A percentile compares a stretch with the other conserved stretches of the same genome.
These are phyloP conservation scores for Corythoichthys haematopterus DNA, from an alignment of 2,113 vertebrate genomes.

Conservation along the genomic window DNA sequence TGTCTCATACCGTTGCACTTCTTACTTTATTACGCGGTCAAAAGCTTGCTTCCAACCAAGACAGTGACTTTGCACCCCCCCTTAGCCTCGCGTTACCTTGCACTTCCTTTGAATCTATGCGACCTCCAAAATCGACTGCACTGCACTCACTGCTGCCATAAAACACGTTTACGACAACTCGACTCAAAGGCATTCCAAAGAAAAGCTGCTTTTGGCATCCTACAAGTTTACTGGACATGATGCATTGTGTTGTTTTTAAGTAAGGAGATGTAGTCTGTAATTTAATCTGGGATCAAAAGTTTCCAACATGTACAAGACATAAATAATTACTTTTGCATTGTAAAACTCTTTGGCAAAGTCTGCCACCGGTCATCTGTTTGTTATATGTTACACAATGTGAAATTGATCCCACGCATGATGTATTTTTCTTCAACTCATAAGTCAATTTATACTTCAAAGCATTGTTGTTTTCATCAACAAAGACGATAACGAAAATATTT, in stretches of 20 bases:
- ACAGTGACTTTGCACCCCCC: not conserved
- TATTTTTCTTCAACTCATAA: too few relatives aligned
- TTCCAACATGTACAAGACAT: too few relatives aligned
- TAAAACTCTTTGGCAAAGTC: too few relatives aligned
- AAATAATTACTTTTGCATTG: too few relatives aligned
- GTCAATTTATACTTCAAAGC: too few relatives aligned
- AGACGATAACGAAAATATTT: too few relatives aligned
- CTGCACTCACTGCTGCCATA: conserved; percentile 2
- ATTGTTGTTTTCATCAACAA: too few relatives aligned
- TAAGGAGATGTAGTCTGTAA: not conserved
- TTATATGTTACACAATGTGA: too few relatives aligned
- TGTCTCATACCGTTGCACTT: conserved; percentile 2
- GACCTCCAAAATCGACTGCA: not conserved
- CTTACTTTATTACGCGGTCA: conserved; percentile 1
- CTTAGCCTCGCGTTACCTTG: not conserved
- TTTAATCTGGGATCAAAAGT: not conserved
- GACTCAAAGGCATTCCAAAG: conserved; percentile 2
- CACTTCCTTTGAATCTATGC: not conserved
- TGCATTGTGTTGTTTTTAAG: not conserved
- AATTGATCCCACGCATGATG: too few relatives aligned
- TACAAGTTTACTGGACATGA: not conserved
- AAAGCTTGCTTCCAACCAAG: not conserved
- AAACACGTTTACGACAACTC: conserved; percentile 4
- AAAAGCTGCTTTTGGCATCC: not conserved
- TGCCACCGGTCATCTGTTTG: too few relatives aligned